These are phyloP conservation scores for Peromyscus melanophrys DNA, from an alignment of 2,797 vertebrate species.

Conservation along the genomic window DNA sequence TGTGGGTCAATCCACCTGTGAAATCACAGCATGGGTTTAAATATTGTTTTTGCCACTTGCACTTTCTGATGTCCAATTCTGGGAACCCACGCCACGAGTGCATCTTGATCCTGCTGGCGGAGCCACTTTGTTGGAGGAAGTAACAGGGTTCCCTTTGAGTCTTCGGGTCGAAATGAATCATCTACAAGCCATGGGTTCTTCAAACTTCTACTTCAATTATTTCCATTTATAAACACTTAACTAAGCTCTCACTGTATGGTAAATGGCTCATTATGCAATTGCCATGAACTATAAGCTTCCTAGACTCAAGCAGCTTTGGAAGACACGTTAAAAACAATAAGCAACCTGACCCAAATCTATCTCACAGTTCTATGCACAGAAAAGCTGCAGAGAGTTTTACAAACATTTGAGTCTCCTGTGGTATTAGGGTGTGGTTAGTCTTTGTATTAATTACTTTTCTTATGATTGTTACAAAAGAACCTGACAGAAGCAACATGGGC, in stretches of 20 bases:
- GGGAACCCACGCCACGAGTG: neutral
- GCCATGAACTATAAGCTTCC: neutral
- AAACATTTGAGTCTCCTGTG: neutral
- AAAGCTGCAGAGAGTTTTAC: neutral
- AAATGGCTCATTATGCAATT: neutral
- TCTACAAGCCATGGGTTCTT: neutral
- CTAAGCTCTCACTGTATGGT: neutral
- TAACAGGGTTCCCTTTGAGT: neutral
- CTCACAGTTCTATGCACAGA: neutral
- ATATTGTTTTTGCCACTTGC: neutral
- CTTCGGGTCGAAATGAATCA: neutral
- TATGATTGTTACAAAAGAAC: neutral
- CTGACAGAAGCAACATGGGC: neutral
- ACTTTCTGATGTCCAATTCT: neutral
- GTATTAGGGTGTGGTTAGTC: neutral
- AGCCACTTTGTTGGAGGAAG: neutral
- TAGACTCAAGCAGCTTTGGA: neutral
- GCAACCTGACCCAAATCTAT: neutral
- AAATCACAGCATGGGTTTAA: neutral
- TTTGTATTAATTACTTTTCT: neutral
- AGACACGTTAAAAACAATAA: neutral
- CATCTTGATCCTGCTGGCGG: neutral
- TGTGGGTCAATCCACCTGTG: neutral
- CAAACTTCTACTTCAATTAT: neutral
- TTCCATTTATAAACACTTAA: neutral